phyloP scores from a whole-genome alignment of 2,797 vertebrate genomes.

The Lepus oiostolus region DNA sequence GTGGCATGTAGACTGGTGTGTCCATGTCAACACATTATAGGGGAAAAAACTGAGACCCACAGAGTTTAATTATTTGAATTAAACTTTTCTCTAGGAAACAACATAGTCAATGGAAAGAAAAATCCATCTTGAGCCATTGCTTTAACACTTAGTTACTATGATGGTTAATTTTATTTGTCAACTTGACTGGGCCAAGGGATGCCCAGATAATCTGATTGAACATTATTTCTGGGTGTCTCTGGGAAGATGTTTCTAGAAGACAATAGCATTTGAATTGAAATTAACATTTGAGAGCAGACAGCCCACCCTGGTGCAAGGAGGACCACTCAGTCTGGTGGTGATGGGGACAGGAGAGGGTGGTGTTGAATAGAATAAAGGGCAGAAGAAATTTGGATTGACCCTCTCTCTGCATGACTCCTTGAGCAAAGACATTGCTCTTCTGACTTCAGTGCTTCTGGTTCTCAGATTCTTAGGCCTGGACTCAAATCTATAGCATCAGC shows the following conservation, averaged over 20 bases:
- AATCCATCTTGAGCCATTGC: neutral
- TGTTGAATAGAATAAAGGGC: neutral
- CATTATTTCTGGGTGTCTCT: neutral
- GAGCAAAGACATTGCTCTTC: neutral
- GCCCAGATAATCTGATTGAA: neutral
- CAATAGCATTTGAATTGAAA: neutral
- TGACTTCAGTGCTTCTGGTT: neutral
- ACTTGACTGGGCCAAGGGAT: neutral
- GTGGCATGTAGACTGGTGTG: neutral
- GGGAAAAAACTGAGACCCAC: neutral
- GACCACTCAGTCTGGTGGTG: neutral
- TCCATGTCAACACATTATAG: neutral
- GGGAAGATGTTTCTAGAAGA: neutral
- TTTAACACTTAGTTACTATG: neutral
- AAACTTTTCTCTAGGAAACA: neutral
- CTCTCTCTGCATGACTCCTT: neutral
- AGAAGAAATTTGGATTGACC: neutral
- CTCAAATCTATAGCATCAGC: neutral
- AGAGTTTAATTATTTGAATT: slow-evolving; percentile 17
- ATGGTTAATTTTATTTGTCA: neutral
- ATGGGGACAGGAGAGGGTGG: too few relatives aligned
- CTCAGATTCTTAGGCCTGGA: neutral
- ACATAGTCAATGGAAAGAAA: neutral
- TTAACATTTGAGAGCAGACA: neutral
- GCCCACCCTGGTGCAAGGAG: too few relatives aligned